Evolutionary conservation across 2,113 vertebrate species (phyloP).

Genomic region (Sitta europaea): DNA sequence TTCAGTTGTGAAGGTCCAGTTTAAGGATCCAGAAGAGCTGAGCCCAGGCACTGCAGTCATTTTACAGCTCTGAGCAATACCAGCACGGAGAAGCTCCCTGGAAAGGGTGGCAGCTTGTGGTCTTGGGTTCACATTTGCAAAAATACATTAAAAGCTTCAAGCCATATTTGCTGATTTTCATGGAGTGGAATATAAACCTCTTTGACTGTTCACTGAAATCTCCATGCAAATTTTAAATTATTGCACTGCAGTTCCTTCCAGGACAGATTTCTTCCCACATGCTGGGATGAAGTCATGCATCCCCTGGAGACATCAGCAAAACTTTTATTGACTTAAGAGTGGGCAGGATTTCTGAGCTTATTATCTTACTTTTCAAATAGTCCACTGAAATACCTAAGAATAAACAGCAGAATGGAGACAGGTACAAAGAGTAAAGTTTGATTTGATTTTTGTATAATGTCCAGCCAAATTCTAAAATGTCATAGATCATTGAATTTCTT

Average conservation of each 20-base stretch:
- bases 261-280: not conserved
- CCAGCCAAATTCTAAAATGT: not conserved
- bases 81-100: not conserved
- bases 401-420: not conserved
- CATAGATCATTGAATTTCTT: not conserved
- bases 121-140: not conserved
- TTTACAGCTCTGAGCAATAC: not conserved
- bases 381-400: not conserved
- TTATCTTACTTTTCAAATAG: not conserved
- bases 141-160: not conserved
- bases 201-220: not conserved
- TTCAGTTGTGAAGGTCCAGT: not conserved
- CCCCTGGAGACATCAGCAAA: not conserved
- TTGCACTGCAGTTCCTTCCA: not conserved
- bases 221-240: not conserved
- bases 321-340: not conserved
- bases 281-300: not conserved
- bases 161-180: not conserved
- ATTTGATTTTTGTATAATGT: not conserved
- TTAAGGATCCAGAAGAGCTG: not conserved
- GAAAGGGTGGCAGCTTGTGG: not conserved
- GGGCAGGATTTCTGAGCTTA: not conserved
- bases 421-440: not conserved
- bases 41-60: not conserved
- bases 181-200: not conserved